Evolutionary conservation across 2,888 invertebrate genomes (phyloP), one percentile per base, ranked within the genome.

Genomic region (Pollenia labialis): DNA sequence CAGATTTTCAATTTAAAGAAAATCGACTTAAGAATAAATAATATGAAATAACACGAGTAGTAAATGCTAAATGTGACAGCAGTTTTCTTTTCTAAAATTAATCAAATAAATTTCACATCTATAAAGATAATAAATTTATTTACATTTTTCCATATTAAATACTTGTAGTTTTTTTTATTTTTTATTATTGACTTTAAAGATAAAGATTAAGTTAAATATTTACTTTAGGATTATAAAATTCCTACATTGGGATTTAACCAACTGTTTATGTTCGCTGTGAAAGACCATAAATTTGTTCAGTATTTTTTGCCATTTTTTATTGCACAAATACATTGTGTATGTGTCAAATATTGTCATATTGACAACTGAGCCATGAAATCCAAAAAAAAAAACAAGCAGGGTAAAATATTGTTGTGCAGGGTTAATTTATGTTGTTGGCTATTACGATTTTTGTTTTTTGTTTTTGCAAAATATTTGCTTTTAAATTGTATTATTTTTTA

Each of bases 331-430:
- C 52, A 79, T 72, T 72, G 64, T 72, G 52, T 84, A 60, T 75
- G 44, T 75, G 74, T 74, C 79, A 74, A 85, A 75, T 76, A 50
- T 50, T 85, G 85, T 85, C 81, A 72, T 75, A 75, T 60, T 74
- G 80, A 68, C 80, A 85, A 71, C 80, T 68, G 68, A 69, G 72
- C 60, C 52, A 62, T 74, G 23, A 72, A 56, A 79, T 48, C 40
- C 40, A 54, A 69, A 40, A 68, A 64, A 32, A 62, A n/a, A 32
- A 46, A 16, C 62, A 52, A 71, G 0, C 6, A 50, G 1, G 42
- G 40, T 50, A 42, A 56, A 64, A 72, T 68, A 77, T 81, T 54
- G 23, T 71, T 58, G 18, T 42, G 16, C 10, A 23, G 56, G 44
- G 50, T 60, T 77, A 77, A 81, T 81, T 81, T 85, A 76, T 85